These are phyloP conservation scores for Aptenodytes patagonicus DNA, from an alignment of 2,113 vertebrate genomes.

Conservation along the genomic window DNA sequence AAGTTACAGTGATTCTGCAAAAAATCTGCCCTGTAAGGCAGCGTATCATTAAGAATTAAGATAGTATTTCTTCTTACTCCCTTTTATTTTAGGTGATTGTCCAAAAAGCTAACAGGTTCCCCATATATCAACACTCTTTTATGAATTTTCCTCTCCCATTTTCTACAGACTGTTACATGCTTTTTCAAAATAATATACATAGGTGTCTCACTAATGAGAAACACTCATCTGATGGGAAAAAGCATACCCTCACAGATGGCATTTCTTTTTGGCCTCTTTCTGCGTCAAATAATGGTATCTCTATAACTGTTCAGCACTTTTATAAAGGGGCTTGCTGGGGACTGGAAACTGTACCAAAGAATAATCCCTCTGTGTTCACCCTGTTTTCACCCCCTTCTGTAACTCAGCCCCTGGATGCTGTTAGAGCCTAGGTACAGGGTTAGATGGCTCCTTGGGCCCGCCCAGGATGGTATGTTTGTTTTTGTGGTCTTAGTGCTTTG, in stretches of 20 bases:
- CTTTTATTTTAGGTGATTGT: not conserved
- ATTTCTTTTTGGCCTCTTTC: not conserved
- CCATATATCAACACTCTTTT: not conserved
- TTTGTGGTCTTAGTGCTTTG: not conserved
- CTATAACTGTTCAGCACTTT: not conserved
- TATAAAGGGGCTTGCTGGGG: not conserved
- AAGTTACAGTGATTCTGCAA: not conserved
- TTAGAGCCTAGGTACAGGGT: not conserved
- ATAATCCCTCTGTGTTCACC: not conserved
- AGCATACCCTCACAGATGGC: not conserved
- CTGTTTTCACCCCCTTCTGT: not conserved
- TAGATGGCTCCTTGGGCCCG: not conserved
- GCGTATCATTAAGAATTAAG: not conserved
- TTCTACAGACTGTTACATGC: not conserved
- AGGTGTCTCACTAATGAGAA: not conserved
- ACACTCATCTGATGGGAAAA: not conserved
- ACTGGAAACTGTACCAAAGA: not conserved
- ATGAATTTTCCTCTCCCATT: not conserved
- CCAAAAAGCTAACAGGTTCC: not conserved
- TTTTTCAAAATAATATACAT: not conserved
- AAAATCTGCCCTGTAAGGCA: not conserved
- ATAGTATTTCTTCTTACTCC: not conserved
- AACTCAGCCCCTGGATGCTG: not conserved
- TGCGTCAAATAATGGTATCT: not conserved
- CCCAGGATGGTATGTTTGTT: not conserved